phyloP scores from a whole-genome alignment of 2,797 vertebrate genomes.

The Pangasius macronema region DNA sequence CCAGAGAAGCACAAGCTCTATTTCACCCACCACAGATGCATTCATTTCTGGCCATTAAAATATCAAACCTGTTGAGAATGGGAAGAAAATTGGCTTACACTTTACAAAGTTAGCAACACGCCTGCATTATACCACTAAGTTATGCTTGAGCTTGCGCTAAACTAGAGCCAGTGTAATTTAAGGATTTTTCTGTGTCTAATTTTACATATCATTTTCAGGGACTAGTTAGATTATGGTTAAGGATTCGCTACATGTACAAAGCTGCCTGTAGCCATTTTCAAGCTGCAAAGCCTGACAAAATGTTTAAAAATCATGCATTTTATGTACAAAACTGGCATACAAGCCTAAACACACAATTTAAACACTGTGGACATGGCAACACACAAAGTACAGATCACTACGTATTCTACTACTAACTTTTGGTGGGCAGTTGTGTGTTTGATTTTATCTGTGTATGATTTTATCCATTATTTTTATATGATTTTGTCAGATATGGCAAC shows the following conservation, averaged over 20 bases:
- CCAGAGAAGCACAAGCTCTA: neutral
- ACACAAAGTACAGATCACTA: too few species aligned
- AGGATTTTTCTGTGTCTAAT: neutral
- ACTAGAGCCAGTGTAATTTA: neutral
- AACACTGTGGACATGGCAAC: neutral
- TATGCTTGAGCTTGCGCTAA: neutral
- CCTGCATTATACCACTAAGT: neutral
- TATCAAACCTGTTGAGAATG: neutral
- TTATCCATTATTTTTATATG: neutral
- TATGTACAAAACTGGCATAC: neutral
- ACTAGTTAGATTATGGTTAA: neutral
- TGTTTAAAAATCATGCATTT: neutral
- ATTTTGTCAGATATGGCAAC: constrained; percentile 2
- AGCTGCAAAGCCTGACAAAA: neutral
- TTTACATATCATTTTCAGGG: neutral
- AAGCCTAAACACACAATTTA: neutral
- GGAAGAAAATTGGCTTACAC: neutral
- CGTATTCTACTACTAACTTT: neutral
- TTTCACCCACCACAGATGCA: neutral
- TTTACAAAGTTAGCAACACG: neutral
- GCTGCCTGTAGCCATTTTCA: neutral
- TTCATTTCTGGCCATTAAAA: neutral
- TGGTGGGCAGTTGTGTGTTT: neutral
- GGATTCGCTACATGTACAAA: neutral
- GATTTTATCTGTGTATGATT: neutral